Evolutionary conservation across 2,113 vertebrate genomes (phyloP).

Genomic region (Alexandromys fortis): DNA sequence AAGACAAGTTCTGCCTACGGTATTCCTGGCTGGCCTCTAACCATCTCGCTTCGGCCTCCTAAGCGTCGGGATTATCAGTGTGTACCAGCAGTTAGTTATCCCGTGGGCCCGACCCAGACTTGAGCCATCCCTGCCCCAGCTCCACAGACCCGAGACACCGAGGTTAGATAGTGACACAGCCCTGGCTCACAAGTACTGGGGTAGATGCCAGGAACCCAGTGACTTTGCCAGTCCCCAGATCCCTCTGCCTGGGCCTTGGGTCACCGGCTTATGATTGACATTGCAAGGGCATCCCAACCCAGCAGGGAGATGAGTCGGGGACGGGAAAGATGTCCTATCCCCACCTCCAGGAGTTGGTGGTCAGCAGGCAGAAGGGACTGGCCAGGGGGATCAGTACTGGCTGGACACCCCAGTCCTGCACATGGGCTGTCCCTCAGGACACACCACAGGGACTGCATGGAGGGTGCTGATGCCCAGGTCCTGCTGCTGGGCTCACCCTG

Average conservation of each 20-base stretch:
- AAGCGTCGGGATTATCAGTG: not conserved
- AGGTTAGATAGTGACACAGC: too few relatives aligned
- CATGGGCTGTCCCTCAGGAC: not conserved
- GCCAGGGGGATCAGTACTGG: not conserved
- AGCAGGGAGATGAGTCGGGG: not conserved
- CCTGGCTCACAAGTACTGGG: not conserved
- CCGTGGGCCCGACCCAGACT: not conserved
- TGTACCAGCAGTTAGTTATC: not conserved
- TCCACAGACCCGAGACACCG: not conserved
- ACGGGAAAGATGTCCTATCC: not conserved
- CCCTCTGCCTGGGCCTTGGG: too few relatives aligned
- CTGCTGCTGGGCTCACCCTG: not conserved
- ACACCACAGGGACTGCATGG: not conserved
- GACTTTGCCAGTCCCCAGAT: too few relatives aligned
- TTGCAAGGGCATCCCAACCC: not conserved
- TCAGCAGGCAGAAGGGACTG: conserved; percentile 29
- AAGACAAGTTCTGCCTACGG: not conserved
- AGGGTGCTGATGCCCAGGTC: not conserved
- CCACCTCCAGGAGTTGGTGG: conserved; percentile 36
- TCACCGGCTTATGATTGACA: not conserved
- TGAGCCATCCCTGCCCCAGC: not conserved
- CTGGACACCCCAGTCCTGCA: not conserved
- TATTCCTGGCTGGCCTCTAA: not conserved
- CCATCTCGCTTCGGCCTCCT: not conserved
- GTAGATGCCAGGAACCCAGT: not conserved